Conservation (phyloP, 2,888 invertebrate species). For the Litoditis marina region DNA sequence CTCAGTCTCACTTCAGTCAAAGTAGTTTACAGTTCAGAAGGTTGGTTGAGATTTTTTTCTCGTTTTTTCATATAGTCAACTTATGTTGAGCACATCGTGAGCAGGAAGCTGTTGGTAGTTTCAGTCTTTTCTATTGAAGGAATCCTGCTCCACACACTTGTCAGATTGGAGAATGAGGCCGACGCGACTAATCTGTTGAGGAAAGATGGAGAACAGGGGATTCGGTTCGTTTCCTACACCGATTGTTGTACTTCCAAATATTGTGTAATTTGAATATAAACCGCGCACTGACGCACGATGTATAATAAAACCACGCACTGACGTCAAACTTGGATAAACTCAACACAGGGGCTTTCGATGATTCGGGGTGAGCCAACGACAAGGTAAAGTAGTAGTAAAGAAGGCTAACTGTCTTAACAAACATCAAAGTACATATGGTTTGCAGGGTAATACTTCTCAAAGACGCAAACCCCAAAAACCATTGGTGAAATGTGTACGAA, state of each 20-base stretch:
- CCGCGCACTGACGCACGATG: too few relatives aligned
- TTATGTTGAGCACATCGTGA: background rate
- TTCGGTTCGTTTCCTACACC: conserved; percentile 24
- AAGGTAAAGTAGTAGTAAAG: too few relatives aligned
- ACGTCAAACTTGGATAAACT: too few relatives aligned
- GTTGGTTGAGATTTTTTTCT: conserved; percentile 7
- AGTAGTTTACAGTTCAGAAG: conserved; percentile 38
- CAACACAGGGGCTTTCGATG: too few relatives aligned
- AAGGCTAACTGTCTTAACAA: too few relatives aligned
- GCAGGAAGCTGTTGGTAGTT: background rate
- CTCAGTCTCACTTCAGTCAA: conserved; percentile 45
- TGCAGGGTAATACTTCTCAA: too few relatives aligned
- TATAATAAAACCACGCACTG: too few relatives aligned
- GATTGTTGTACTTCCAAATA: background rate
- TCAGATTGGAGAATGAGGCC: conserved; percentile 34
- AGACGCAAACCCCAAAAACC: too few relatives aligned
- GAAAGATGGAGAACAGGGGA: conserved; percentile 47
- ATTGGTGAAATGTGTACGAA: too few relatives aligned
- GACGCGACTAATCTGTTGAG: conserved; percentile 38
- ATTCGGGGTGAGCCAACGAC: too few relatives aligned
- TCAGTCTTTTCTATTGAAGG: conserved; percentile 17
- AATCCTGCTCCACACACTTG: conserved; percentile 38
- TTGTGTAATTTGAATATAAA: too few relatives aligned
- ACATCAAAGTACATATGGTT: too few relatives aligned
- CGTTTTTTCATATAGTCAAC: background rate